These are phyloP conservation scores for Oscheius onirici DNA, from an alignment of 2,888 invertebrate species.

Conservation along the genomic window DNA sequence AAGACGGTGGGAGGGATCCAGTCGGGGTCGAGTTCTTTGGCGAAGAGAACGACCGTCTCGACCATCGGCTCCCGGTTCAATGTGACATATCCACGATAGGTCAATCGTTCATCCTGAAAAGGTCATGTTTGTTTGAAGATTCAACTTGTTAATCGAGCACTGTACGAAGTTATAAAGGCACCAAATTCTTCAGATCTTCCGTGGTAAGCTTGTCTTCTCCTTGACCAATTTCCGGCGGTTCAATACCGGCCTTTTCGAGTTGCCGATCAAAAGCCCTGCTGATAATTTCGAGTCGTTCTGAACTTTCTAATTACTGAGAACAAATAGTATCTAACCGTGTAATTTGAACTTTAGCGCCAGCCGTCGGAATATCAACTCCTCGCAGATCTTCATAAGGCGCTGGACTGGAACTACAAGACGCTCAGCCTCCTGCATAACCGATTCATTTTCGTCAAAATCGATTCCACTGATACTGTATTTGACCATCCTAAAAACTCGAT, in stretches of 20 bases:
- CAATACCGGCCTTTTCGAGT: constrained; percentile 3
- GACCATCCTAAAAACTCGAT: neutral
- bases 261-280: constrained; percentile 16
- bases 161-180: neutral
- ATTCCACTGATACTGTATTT: neutral
- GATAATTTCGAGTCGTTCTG: constrained; percentile 1
- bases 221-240: neutral
- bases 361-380: neutral
- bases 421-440: neutral
- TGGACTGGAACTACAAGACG: neutral
- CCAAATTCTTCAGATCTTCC: neutral
- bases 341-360: neutral
- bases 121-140: too few species aligned
- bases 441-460: neutral
- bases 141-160: too few species aligned
- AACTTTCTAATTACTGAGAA: neutral
- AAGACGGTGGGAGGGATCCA: constrained; percentile 24
- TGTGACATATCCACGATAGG: neutral
- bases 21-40: neutral
- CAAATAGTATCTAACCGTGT: neutral
- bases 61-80: neutral
- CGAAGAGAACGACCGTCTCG: constrained; percentile 9
- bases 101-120: too few species aligned
- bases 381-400: neutral
- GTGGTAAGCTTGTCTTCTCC: neutral